Evolutionary conservation across 2,113 vertebrate species (phyloP).

Genomic region (Riparia riparia): DNA sequence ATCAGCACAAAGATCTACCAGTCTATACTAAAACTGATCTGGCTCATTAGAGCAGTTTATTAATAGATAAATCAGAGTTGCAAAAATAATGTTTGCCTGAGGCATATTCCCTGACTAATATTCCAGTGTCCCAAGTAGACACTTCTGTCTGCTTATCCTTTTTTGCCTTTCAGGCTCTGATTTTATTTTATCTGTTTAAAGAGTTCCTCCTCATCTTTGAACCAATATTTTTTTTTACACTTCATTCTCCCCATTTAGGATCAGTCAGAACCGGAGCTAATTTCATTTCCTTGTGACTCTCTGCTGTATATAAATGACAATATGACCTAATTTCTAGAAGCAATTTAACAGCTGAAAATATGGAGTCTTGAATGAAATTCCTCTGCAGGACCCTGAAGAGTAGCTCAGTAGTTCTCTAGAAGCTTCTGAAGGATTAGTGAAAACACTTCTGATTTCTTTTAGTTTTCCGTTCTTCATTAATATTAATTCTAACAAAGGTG

Average conservation of each 20-base stretch:
- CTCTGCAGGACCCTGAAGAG: not conserved
- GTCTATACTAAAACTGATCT: not conserved
- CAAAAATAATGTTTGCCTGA: not conserved
- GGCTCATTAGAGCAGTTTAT: not conserved
- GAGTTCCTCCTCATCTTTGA: not conserved
- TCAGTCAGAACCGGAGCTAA: not conserved
- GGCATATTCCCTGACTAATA: not conserved
- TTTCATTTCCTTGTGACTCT: not conserved
- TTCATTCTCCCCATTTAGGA: not conserved
- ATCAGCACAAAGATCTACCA: not conserved
- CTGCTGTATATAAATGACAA: not conserved
- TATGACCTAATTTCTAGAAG: not conserved
- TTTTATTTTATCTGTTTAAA: not conserved
- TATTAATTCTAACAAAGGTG: not conserved
- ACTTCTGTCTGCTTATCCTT: not conserved
- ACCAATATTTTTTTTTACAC: not conserved
- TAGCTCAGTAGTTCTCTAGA: not conserved
- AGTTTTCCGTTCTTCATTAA: not conserved
- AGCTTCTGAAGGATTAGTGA: not conserved
- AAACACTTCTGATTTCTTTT: not conserved
- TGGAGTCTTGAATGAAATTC: not conserved
- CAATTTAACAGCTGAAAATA: not conserved
- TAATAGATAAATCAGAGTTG: not conserved
- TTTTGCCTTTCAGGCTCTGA: not conserved
- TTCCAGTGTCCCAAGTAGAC: not conserved